A percentile compares a stretch with the other conserved stretches of the same genome.
These are phyloP conservation scores for Rhincodon typus DNA, from an alignment of 2,797 vertebrate species.

Conservation along the genomic window DNA sequence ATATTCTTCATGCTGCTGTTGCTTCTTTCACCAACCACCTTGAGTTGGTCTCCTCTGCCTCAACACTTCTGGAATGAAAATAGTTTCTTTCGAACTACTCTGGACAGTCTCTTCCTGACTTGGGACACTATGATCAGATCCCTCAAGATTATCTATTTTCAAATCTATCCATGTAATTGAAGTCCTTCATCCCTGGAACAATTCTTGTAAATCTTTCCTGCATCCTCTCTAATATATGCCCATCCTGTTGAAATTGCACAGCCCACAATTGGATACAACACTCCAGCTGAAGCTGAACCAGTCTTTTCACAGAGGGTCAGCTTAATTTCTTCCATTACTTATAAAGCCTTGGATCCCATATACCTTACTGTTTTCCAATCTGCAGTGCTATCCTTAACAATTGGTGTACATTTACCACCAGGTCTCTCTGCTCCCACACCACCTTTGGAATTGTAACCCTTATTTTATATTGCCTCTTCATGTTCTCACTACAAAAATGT, in stretches of 20 bases:
- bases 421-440: too few species aligned
- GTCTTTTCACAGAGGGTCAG: not conserved
- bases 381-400: too few species aligned
- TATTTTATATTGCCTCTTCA: too few species aligned
- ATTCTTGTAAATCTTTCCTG: not conserved
- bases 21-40: not conserved
- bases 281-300: not conserved
- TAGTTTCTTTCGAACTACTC: not conserved
- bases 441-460: too few species aligned
- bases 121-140: not conserved
- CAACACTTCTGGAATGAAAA: not conserved
- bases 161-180: not conserved
- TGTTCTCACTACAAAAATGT: too few species aligned
- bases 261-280: not conserved
- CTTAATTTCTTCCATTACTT: not conserved
- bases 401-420: too few species aligned
- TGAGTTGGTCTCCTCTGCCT: not conserved
- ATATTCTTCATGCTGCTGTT: not conserved
- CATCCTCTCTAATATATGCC: not conserved
- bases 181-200: not conserved
- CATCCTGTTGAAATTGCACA: not conserved
- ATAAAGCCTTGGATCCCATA: not conserved
- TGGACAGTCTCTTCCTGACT: not conserved
- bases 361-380: not conserved
- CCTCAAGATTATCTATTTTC: not conserved